A percentile compares a stretch with the other conserved stretches of the same genome.
Evolutionary conservation across 2,797 vertebrate genomes (phyloP).

Genomic region (Nyctibius grandis): DNA sequence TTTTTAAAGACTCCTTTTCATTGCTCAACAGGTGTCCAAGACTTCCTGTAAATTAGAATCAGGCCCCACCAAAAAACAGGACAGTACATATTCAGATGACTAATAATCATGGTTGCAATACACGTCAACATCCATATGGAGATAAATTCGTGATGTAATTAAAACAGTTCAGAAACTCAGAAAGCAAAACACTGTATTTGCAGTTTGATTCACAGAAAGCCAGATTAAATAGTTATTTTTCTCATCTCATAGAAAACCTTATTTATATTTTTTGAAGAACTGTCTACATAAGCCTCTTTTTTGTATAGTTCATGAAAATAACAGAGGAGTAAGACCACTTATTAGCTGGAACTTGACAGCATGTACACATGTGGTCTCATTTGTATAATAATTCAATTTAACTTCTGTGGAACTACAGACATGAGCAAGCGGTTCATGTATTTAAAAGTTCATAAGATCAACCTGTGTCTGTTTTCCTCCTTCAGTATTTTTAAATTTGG

Average conservation of each 20-base stretch:
- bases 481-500: neutral
- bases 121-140: neutral
- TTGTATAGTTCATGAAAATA: neutral
- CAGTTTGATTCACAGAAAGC: neutral
- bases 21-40: neutral
- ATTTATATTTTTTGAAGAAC: neutral
- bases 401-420: neutral
- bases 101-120: neutral
- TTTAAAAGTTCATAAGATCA: neutral
- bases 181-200: neutral
- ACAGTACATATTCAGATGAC: neutral
- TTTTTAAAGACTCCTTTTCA: neutral
- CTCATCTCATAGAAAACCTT: neutral
- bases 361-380: neutral
- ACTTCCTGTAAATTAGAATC: neutral
- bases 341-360: neutral
- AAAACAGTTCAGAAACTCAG: neutral
- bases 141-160: neutral
- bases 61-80: neutral
- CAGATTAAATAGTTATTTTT: neutral
- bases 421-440: neutral
- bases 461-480: neutral
- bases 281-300: neutral
- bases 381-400: conserved; percentile 8
- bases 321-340: neutral